Evolutionary conservation across 2,113 vertebrate genomes (phyloP), one percentile per base, ranked within the genome.

Genomic region (Menidia beryllina): DNA sequence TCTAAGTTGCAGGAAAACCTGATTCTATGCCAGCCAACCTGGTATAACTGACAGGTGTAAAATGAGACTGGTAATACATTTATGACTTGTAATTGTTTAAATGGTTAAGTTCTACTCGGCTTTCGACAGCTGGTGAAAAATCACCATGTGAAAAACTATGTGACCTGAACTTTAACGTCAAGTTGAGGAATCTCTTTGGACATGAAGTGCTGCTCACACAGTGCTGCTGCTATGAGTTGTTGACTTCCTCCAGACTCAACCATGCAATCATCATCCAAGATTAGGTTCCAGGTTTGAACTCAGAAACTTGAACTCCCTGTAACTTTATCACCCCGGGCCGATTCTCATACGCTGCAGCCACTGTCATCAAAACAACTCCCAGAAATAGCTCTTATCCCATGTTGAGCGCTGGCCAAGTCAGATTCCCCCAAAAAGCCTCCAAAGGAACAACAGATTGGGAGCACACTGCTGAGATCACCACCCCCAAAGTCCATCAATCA

Each of bases 401-500:
- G 77, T 72, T 66, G 82, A 87, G 80, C 56, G 55, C 75, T 48
- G 81, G 73, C 86, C 83, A 80, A 85, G 72, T 86, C 76, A 82
- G 71, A 89, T 83, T 83, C 72, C 79, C 79, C 77, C 19, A 62
- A 80, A 82, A 58, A 64, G 83, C 38, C 82, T 23, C 73, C 67
- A 72, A 81, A 84, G 58, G 77, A 78, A 83, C 74, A 86, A 82
- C 64, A 88, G 83, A 82, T 78, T 67, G 74, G 69, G 69, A 86
- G 80, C 75, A 56, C 76, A 72, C 65, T 54, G 56, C 55, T 55
- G 55, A 49, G 56, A 69, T 75, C 80, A 73, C 77, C 54, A 48
- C 84, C 76, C 78, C 77, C 68, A 68, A 84, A 87, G 89, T 91
- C 89, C 82, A 91, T 91, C 90, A 90, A 87, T 90, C 88, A 91